These are phyloP conservation scores for Cephus sareptanus DNA, from an alignment of 2,888 invertebrate genomes.

Conservation along the genomic window DNA sequence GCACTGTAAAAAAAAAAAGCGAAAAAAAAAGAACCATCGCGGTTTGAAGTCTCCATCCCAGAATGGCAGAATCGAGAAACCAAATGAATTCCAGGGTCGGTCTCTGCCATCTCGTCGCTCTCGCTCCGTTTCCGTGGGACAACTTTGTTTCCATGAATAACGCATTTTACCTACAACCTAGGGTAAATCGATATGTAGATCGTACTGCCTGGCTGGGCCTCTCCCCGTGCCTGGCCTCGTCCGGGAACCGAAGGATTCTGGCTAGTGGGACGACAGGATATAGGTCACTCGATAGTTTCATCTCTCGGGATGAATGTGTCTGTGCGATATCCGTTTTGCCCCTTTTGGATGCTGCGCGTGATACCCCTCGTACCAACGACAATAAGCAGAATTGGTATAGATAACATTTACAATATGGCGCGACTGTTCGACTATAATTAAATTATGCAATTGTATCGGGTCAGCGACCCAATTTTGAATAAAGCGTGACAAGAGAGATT, in stretches of 20 bases:
- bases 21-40: neutral
- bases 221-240: conserved; percentile 5
- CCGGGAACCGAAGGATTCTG: conserved; percentile 29
- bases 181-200: conserved; percentile 50
- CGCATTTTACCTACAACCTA: conserved; percentile 31
- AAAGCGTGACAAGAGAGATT: conserved; percentile 5
- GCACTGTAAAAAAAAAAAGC: neutral
- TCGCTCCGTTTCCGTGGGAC: conserved; percentile 43
- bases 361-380: neutral
- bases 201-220: conserved; percentile 6
- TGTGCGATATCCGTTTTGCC: neutral
- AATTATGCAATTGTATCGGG: conserved; percentile 15
- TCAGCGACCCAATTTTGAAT: conserved; percentile 34
- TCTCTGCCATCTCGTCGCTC: conserved; percentile 43
- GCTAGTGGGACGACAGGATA: conserved; percentile 30
- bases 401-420: neutral
- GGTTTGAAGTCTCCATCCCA: neutral
- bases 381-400: neutral
- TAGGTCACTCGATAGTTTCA: neutral
- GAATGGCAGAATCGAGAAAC: conserved; percentile 1
- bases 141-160: conserved; percentile 49
- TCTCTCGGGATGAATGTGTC: neutral
- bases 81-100: conserved; percentile 35
- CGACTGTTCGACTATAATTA: conserved; percentile 7
- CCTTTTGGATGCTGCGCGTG: neutral